Percentiles rank a stretch among this genome's conserved stretches.
These are phyloP conservation scores for Dufourea novaeangliae DNA, from an alignment of 1,140 invertebrate genomes.

Conservation along the genomic window DNA sequence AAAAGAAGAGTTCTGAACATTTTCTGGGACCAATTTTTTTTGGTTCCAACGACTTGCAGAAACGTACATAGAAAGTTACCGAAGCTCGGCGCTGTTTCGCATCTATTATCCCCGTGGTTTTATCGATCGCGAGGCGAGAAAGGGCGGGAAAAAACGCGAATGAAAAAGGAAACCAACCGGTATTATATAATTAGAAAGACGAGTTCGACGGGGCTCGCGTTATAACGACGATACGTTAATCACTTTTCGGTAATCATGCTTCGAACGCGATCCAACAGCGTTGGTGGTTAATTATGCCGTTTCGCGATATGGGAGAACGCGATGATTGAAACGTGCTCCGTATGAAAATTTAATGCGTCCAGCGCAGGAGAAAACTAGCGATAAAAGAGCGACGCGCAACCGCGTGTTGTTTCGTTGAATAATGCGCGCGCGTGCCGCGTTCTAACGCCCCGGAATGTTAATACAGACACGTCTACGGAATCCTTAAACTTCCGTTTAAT, in stretches of 20 bases:
- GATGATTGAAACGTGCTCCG: constrained; percentile 47
- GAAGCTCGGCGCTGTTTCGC: too few relatives aligned
- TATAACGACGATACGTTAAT: neutral
- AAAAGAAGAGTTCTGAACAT: too few relatives aligned
- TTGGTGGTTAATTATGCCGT: neutral
- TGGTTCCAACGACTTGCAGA: too few relatives aligned
- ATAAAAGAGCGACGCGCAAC: constrained; percentile 15
- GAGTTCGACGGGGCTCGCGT: neutral
- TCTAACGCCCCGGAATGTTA: constrained; percentile 17
- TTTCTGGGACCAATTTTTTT: too few relatives aligned
- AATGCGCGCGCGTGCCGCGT: constrained; percentile 28
- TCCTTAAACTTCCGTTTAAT: constrained; percentile 3
- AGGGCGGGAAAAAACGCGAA: neutral
- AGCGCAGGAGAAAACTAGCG: constrained; percentile 38
- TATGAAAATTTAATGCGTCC: constrained; percentile 17
- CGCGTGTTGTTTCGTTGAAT: constrained; percentile 14
- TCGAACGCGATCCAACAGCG: neutral
- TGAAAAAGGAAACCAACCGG: neutral
- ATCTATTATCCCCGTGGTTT: neutral
- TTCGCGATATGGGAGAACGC: constrained; percentile 2
- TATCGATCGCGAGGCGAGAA: neutral
- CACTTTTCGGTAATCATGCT: neutral
- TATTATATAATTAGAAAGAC: constrained; percentile 1
- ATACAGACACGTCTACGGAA: neutral
- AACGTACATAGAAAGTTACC: too few relatives aligned